phyloP scores from a whole-genome alignment of 2,888 invertebrate genomes.

The Agrilus cyanescens region DNA sequence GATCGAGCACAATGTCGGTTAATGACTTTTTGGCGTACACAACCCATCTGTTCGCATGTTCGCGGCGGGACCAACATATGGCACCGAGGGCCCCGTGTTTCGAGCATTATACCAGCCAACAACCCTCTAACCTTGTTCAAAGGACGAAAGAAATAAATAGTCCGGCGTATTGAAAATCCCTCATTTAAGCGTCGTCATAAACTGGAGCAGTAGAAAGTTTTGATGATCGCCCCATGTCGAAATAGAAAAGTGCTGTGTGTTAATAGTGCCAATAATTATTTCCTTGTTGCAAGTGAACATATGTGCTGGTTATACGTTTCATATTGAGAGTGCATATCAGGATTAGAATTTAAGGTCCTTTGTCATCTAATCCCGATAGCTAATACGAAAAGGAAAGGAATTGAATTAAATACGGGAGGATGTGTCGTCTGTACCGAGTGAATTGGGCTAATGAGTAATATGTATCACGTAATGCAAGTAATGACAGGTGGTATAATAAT shows the following conservation, averaged over 20 bases:
- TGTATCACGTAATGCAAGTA: too few relatives aligned
- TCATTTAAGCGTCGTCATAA: slow-evolving; percentile 22
- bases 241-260: background rate
- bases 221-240: slow-evolving; percentile 13
- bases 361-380: too few relatives aligned
- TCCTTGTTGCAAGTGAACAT: slow-evolving; percentile 33
- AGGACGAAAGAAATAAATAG: slow-evolving; percentile 36
- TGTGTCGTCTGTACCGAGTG: too few relatives aligned
- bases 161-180: slow-evolving; percentile 34
- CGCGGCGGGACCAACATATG: slow-evolving; percentile 36
- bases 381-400: too few relatives aligned
- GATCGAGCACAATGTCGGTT: slow-evolving; percentile 33
- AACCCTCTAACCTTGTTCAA: slow-evolving; percentile 20
- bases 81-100: slow-evolving; percentile 24
- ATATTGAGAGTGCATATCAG: slow-evolving; percentile 36
- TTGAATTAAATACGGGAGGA: too few relatives aligned
- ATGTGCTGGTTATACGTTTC: slow-evolving; percentile 39
- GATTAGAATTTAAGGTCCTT: slow-evolving; percentile 26
- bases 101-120: slow-evolving; percentile 22
- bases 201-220: slow-evolving; percentile 25
- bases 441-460: too few relatives aligned
- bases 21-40: slow-evolving; percentile 38
- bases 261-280: slow-evolving; percentile 24
- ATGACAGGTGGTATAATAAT: too few relatives aligned
- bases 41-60: slow-evolving; percentile 38